Evolutionary conservation across 2,888 invertebrate genomes (phyloP).

Genomic region (Galerucella calmariensis): DNA sequence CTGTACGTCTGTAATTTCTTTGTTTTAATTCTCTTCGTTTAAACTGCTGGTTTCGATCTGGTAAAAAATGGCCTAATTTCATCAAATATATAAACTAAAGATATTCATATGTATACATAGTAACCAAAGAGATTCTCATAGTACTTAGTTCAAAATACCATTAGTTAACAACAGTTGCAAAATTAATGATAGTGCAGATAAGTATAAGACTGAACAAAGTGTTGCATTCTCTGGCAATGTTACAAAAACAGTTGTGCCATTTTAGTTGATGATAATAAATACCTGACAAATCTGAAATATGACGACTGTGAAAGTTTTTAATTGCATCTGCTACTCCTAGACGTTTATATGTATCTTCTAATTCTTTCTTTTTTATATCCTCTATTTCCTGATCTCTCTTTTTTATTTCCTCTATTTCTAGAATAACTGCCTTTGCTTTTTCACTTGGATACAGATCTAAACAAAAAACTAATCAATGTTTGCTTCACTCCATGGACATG

Average conservation of each 20-base stretch:
- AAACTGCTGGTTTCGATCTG: conserved; percentile 43
- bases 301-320: conserved; percentile 13
- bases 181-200: no score
- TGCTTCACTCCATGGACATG: neutral
- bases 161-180: no score
- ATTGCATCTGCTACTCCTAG: conserved; percentile 28
- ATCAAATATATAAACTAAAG: neutral
- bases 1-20: conserved; percentile 50
- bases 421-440: conserved; percentile 59
- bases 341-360: conserved; percentile 31
- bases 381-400: conserved; percentile 39
- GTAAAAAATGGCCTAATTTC: neutral
- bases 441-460: conserved; percentile 53
- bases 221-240: no score
- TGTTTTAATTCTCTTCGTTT: conserved; percentile 52
- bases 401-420: conserved; percentile 62
- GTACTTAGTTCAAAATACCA: no score
- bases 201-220: no score
- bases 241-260: no score
- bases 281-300: conserved; percentile 37
- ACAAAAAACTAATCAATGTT: neutral
- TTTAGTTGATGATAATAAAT: neutral
- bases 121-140: no score
- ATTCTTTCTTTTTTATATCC: conserved; percentile 30
- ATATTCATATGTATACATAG: no score